Base-by-base conservation (phyloP, 2,888 invertebrate genomes). In the Drosophila suboccidentalis region DNA sequence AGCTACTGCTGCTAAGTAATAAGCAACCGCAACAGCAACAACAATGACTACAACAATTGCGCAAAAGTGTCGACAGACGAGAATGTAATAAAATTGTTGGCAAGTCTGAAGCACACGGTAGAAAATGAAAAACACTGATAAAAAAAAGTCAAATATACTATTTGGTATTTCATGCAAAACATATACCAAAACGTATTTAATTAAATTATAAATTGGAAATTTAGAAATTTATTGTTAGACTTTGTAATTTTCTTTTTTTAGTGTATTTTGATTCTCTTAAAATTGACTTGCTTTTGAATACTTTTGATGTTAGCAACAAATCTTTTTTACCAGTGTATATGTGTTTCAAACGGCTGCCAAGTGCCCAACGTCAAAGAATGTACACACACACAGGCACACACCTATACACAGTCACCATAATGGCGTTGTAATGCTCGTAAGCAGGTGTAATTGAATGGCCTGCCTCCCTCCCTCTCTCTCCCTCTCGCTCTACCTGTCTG, bases 41-140 rank as follows among this genome's bases (percentile, higher is more conserved):
- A 63, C 43, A 67, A 58, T 50, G 54, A 43, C 51, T 65, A 36
- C 51, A 39, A 46, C 55, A 75, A 63, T 60, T 64, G 43, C 58
- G 68, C 78, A 84, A 78, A 80, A 87, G 80, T 80, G 82, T 85
- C 82, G 82, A 83, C 82, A 80, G 77, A 73, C 80, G 78, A 87
- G 87, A 85, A 85, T 84, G 87, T 87, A 85, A 87, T 85, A 85
- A 87, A 80, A 87, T 85, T 87, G 82, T 87, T 82, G 85, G 78
- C 85, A 81, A 83, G 70, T 69, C 70, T 70, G 51, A 47, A 61
- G 60, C 63, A 53, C 47, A 64, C 63, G 68, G 63, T 47, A 54
- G 60, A 61, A 70, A 65, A 57, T 29, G 46, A 57, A 67, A 39
- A n/a, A 38, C 38, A 38, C 38, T 38, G 38, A 1, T 6, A 38